phyloP scores from a whole-genome alignment of 2,113 vertebrate species.

The Promerops cafer region DNA sequence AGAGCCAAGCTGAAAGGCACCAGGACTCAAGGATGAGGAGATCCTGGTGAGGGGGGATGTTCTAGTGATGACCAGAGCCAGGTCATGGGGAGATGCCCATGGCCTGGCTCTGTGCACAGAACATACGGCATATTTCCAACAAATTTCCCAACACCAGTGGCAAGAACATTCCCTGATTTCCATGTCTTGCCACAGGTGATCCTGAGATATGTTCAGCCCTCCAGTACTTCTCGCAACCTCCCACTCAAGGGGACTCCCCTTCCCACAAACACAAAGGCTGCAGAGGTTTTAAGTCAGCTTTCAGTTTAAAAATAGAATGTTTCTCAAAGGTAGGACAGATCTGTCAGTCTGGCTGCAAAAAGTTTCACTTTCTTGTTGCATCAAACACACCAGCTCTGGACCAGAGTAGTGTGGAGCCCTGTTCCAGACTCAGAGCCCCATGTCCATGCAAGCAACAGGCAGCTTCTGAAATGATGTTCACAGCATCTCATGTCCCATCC shows the following conservation, averaged over 20 bases:
- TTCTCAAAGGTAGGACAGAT: background rate
- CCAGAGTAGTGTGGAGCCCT: rapidly evolving
- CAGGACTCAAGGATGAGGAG: background rate
- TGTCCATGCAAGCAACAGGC: background rate
- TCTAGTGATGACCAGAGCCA: background rate
- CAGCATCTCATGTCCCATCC: rapidly evolving
- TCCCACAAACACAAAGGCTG: background rate
- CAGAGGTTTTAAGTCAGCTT: background rate
- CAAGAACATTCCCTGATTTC: background rate
- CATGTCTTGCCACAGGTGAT: background rate
- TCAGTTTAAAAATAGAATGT: background rate
- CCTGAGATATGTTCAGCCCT: background rate
- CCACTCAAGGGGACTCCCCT: background rate
- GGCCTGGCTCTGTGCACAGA: background rate
- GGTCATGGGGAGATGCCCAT: background rate
- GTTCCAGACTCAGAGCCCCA: background rate
- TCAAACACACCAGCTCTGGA: background rate
- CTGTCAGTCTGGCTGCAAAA: background rate
- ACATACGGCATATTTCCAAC: background rate
- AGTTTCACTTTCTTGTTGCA: background rate
- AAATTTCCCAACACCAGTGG: background rate
- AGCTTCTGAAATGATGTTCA: background rate
- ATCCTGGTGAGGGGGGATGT: background rate
- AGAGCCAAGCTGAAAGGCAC: background rate
- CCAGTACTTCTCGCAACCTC: background rate